Evolutionary conservation across 2,113 vertebrate genomes (phyloP).

Genomic region (Gadus macrocephalus): DNA sequence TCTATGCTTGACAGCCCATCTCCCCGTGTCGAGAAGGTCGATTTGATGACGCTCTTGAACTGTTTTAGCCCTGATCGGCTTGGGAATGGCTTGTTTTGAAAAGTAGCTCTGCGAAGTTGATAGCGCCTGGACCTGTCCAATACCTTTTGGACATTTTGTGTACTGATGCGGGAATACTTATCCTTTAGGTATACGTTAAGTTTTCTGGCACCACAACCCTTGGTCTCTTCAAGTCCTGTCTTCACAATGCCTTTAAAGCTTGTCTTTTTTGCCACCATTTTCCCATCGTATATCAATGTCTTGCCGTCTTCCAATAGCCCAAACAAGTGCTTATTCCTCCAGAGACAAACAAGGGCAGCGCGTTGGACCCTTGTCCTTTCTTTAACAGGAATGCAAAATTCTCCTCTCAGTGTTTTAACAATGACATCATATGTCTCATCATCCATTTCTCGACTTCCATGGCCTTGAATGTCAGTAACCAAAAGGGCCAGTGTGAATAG

Average conservation of each 20-base stretch:
- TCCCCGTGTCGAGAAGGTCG: conserved; percentile 18
- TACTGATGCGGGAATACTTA: conserved; percentile 10
- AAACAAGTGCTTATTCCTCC: neutral
- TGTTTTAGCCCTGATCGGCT: too few relatives aligned
- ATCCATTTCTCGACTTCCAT: too few relatives aligned
- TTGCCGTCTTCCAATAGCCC: neutral
- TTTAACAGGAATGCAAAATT: too few relatives aligned
- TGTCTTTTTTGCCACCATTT: neutral
- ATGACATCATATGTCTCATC: too few relatives aligned
- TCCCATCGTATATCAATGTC: conserved; percentile 1
- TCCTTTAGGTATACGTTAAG: neutral
- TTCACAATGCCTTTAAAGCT: neutral
- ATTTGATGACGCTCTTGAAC: conserved; percentile 6
- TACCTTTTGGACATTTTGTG: neutral
- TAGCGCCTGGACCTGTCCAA: too few relatives aligned
- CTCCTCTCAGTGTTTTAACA: too few relatives aligned
- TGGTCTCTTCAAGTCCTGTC: neutral
- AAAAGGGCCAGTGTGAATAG: too few relatives aligned
- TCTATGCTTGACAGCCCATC: conserved; percentile 12
- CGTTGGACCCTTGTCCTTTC: neutral
- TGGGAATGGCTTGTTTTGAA: too few relatives aligned
- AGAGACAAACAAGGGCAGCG: neutral
- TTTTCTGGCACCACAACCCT: conserved; percentile 13
- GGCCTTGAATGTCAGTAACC: too few relatives aligned
- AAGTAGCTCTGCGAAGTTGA: too few relatives aligned